Conservation (phyloP, 2,113 vertebrate genomes). For the Paramormyrops kingsleyae region DNA sequence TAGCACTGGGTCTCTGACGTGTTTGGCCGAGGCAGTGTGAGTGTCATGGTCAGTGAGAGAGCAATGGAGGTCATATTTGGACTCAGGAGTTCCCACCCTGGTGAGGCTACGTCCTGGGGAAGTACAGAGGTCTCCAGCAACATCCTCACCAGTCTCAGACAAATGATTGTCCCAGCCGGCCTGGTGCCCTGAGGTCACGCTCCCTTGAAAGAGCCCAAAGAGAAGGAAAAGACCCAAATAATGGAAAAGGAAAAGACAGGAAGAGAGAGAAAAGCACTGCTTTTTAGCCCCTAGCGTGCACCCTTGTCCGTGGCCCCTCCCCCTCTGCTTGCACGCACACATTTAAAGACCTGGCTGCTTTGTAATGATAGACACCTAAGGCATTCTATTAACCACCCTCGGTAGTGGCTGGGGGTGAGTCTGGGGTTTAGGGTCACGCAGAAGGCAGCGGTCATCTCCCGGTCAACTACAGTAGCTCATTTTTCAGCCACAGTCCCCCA, state of each 20-base stretch:
- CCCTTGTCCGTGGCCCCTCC: conserved; percentile 33
- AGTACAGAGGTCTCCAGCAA: conserved; percentile 21
- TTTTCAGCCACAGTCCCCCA: conserved; percentile 74
- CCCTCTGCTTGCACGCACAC: conserved; percentile 36
- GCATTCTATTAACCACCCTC: conserved; percentile 71
- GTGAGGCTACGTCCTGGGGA: conserved; percentile 4
- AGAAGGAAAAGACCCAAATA: conserved; percentile 56
- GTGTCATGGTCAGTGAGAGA: background rate
- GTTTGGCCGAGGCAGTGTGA: background rate
- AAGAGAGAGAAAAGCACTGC: conserved; percentile 49
- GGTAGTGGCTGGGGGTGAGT: conserved; percentile 72
- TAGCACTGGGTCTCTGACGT: background rate
- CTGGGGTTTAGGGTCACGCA: conserved; percentile 79
- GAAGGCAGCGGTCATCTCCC: conserved; percentile 88
- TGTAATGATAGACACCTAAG: conserved; percentile 63
- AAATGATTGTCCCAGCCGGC: conserved; percentile 32
- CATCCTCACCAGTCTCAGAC: conserved; percentile 33
- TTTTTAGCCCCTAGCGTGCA: conserved; percentile 57
- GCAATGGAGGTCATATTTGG: background rate
- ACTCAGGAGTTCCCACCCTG: background rate
- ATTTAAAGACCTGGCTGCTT: conserved; percentile 60
- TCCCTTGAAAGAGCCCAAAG: conserved; percentile 44
- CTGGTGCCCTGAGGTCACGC: conserved; percentile 43
- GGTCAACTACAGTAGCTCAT: conserved; percentile 93
- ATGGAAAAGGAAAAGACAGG: conserved; percentile 61